These are phyloP conservation scores for Magallana ariakensis DNA, from an alignment of 1,140 invertebrate genomes.

Conservation along the genomic window DNA sequence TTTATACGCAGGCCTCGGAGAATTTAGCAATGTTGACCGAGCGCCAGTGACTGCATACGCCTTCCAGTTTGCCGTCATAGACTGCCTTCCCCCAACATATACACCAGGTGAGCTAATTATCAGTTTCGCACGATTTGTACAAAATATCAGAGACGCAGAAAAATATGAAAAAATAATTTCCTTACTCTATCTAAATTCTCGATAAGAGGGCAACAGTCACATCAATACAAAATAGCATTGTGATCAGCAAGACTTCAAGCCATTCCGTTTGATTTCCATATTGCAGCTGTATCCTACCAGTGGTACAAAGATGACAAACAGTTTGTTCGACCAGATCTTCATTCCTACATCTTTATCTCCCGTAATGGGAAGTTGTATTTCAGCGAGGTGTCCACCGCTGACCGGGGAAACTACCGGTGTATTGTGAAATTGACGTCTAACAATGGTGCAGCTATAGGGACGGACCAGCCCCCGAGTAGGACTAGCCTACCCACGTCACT, in stretches of 20 bases:
- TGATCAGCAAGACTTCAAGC: not conserved
- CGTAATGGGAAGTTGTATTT: constrained; percentile 71
- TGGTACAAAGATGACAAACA: constrained; percentile 68
- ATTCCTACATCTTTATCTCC: constrained; percentile 69
- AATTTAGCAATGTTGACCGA: constrained; percentile 69
- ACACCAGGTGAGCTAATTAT: constrained; percentile 62
- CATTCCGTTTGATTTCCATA: constrained; percentile 24
- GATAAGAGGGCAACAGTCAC: too few relatives aligned
- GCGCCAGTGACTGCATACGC: constrained; percentile 63
- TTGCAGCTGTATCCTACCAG: constrained; percentile 64
- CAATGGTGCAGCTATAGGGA: constrained; percentile 62
- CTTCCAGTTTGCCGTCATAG: constrained; percentile 62
- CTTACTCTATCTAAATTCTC: too few relatives aligned
- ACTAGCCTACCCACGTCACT: constrained; percentile 66
- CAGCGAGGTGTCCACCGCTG: constrained; percentile 63
- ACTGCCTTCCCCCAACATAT: constrained; percentile 63
- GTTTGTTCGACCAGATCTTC: constrained; percentile 68
- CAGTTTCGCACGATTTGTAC: too few relatives aligned
- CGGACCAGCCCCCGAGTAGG: constrained; percentile 65
- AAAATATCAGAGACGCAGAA: too few relatives aligned
- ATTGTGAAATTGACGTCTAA: constrained; percentile 65
- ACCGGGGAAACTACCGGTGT: constrained; percentile 67
- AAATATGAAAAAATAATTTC: too few relatives aligned
- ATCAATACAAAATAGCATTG: too few relatives aligned
- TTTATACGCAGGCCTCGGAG: constrained; percentile 59